These are phyloP conservation scores for Conchocele bisecta DNA, from an alignment of 2,888 invertebrate species.

Conservation along the genomic window DNA sequence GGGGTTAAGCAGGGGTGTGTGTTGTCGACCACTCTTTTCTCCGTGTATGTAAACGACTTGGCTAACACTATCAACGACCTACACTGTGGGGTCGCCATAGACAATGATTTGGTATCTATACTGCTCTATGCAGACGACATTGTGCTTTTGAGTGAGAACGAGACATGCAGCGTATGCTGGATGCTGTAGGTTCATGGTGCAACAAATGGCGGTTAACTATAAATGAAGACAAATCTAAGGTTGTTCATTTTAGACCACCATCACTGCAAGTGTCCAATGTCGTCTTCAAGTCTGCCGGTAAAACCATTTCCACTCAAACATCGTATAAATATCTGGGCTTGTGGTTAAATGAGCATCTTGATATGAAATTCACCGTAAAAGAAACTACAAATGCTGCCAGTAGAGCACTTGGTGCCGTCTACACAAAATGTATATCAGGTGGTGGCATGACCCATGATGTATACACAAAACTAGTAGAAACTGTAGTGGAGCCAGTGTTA, in stretches of 20 bases:
- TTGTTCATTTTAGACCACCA: conserved; percentile 24
- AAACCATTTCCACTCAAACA: not conserved
- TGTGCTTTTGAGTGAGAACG: conserved; percentile 15
- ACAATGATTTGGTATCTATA: not conserved
- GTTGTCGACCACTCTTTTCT: conserved; percentile 26
- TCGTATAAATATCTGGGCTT: conserved; percentile 15
- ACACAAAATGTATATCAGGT: not conserved
- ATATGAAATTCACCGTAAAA: conserved; percentile 8
- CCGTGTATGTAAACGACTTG: conserved; percentile 34
- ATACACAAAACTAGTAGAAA: conserved; percentile 8
- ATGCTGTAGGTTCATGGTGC: conserved; percentile 21
- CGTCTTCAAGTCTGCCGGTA: conserved; percentile 17
- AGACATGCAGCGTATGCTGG: conserved; percentile 23
- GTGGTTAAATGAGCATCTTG: conserved; percentile 11
- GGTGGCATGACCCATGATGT: conserved; percentile 6
- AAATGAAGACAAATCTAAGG: conserved; percentile 27
- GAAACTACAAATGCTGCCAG: conserved; percentile 23
- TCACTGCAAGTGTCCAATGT: not conserved
- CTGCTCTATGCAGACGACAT: conserved; percentile 42
- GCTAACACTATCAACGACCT: conserved; percentile 9
- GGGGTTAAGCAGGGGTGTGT: conserved; percentile 42
- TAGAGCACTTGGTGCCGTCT: conserved; percentile 13
- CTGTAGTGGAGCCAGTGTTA: conserved; percentile 9
- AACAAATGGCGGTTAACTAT: conserved; percentile 16
- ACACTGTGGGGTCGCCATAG: conserved; percentile 12